These are phyloP conservation scores for Gasteruption jaculator DNA, from an alignment of 2,888 invertebrate species.

Conservation along the genomic window DNA sequence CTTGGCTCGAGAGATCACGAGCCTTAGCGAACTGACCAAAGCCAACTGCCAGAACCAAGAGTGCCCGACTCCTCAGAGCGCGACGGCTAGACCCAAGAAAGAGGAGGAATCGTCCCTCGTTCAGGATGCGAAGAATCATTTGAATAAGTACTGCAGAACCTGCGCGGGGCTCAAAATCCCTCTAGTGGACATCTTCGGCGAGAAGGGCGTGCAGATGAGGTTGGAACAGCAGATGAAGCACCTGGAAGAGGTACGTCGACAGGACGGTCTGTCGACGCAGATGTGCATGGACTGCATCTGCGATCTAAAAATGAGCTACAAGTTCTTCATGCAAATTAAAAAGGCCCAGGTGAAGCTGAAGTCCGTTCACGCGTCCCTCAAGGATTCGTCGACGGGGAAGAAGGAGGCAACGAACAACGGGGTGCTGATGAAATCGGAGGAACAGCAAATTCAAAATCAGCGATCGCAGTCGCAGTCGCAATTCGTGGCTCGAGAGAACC, in stretches of 20 bases:
- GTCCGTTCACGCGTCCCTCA: conserved; percentile 33
- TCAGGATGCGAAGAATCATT: conserved; percentile 27
- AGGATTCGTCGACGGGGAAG: conserved; percentile 17
- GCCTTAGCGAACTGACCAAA: conserved; percentile 32
- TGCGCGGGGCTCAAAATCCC: conserved; percentile 47
- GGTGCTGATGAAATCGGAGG: background rate
- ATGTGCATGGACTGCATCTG: conserved; percentile 51
- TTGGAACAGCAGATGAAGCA: conserved; percentile 46
- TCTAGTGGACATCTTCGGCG: conserved; percentile 46
- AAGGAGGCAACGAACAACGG: background rate
- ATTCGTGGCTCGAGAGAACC: too few species aligned
- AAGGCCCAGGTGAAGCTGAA: conserved; percentile 46
- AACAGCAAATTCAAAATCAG: too few species aligned
- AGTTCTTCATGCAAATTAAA: conserved; percentile 49
- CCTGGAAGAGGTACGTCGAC: conserved; percentile 39
- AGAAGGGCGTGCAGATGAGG: conserved; percentile 45
- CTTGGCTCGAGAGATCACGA: conserved; percentile 32
- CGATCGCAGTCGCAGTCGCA: too few species aligned
- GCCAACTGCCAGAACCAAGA: conserved; percentile 21
- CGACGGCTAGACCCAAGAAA: too few species aligned
- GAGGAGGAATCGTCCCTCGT: too few species aligned
- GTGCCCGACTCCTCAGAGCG: too few species aligned
- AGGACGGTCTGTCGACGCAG: conserved; percentile 43
- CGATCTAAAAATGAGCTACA: conserved; percentile 48
- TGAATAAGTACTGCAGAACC: conserved; percentile 46